Conservation (phyloP, 2,888 invertebrate species). For the Sisyra nigra region DNA sequence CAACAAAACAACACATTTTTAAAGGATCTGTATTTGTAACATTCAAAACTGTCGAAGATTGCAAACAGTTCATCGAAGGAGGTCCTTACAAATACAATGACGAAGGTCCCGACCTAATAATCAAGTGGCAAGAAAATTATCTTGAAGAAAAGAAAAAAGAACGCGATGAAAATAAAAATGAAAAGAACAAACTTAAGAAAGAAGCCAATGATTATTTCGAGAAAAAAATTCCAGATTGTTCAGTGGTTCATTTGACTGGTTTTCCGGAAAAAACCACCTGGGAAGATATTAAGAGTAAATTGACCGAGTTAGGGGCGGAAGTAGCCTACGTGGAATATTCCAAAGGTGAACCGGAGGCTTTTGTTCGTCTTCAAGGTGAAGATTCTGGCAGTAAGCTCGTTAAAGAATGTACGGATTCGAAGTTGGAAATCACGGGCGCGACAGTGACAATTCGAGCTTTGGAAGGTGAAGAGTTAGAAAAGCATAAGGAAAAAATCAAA, state of each 20-base stretch:
- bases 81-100: constrained; percentile 42
- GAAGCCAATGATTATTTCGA: constrained; percentile 33
- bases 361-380: constrained; percentile 52
- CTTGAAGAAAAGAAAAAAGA: constrained; percentile 49
- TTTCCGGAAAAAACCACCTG: constrained; percentile 38
- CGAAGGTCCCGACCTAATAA: constrained; percentile 42
- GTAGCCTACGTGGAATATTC: constrained; percentile 63
- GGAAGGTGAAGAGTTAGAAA: constrained; percentile 57
- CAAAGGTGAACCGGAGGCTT: constrained; percentile 55
- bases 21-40: constrained; percentile 89
- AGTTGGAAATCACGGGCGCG: constrained; percentile 34
- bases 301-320: constrained; percentile 39
- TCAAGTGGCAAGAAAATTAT: constrained; percentile 57
- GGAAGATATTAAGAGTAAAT: constrained; percentile 57
- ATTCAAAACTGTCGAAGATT: constrained; percentile 66
- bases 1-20: constrained; percentile 47
- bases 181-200: constrained; percentile 33
- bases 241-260: constrained; percentile 53
- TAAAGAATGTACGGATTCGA: constrained; percentile 45
- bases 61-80: constrained; percentile 57
- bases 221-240: constrained; percentile 50
- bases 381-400: constrained; percentile 47
- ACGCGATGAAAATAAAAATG: constrained; percentile 33
- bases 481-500: constrained; percentile 42
- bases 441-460: constrained; percentile 38